phyloP scores from a whole-genome alignment of 1,140 invertebrate genomes.

The Drosophila seguyi region DNA sequence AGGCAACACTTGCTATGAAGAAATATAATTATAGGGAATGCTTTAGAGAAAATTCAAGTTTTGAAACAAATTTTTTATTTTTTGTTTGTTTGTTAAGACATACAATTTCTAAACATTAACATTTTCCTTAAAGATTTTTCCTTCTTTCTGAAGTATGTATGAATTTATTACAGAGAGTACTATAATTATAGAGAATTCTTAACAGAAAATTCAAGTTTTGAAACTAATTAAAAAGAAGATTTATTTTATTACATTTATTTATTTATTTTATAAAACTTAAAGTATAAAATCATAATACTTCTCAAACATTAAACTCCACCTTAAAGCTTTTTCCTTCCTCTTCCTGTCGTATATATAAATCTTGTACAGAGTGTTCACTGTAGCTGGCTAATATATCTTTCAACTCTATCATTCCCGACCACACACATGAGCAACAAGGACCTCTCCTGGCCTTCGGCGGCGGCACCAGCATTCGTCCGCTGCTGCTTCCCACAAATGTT shows the following conservation, averaged over 20 bases:
- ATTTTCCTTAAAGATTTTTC: no score
- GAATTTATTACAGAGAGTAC: no score
- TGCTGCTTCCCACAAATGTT: constrained; percentile 11
- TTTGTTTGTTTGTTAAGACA: no score
- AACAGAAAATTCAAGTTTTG: not conserved
- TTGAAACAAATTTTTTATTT: no score
- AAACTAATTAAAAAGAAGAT: not conserved
- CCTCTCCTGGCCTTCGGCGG: constrained; percentile 1
- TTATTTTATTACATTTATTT: no score
- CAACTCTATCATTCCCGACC: constrained; percentile 3
- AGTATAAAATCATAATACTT: not conserved
- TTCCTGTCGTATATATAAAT: not conserved
- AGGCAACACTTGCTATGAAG: not conserved
- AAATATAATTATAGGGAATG: no score
- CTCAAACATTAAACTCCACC: not conserved
- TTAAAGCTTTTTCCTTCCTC: not conserved
- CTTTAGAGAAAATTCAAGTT: no score
- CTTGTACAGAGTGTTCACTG: not conserved
- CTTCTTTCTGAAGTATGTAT: no score
- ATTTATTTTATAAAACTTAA: no score
- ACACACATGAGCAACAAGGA: not conserved
- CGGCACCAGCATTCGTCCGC: constrained; percentile 5
- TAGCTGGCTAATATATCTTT: constrained; percentile 4
- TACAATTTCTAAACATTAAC: no score
- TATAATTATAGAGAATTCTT: not conserved